Conservation (phyloP, 64 coral and sea anemone genomes). For the Acropora tenuis region DNA sequence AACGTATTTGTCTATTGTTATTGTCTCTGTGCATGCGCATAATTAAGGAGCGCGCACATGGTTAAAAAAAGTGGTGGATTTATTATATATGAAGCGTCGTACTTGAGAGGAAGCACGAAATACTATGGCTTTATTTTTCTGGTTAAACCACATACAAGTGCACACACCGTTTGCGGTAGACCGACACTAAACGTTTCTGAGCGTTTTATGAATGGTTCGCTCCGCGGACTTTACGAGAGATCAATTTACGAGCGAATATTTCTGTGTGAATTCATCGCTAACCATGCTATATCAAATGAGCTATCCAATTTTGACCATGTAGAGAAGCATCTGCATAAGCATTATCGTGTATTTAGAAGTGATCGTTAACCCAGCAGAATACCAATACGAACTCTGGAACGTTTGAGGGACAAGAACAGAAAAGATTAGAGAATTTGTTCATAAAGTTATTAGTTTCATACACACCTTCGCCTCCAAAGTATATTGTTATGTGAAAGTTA, state of each 20-base stretch:
- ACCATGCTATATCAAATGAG: constrained; percentile 5
- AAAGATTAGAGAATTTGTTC: too few species aligned
- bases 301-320: not conserved
- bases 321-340: not conserved
- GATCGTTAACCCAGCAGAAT: too few species aligned
- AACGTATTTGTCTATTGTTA: not conserved
- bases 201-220: too few species aligned
- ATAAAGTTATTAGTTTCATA: too few species aligned
- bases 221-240: not conserved
- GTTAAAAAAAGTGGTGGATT: not conserved
- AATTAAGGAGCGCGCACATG: not conserved
- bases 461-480: too few species aligned
- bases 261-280: not conserved
- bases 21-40: not conserved
- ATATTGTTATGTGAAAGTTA: too few species aligned
- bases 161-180: not conserved
- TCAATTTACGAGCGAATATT: not conserved
- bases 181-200: too few species aligned
- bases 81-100: not conserved
- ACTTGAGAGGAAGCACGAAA: not conserved
- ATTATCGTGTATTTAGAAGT: not conserved
- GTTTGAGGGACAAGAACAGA: too few species aligned
- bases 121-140: not conserved
- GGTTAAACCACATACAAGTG: not conserved
- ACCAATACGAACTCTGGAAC: too few species aligned